Conservation (phyloP, 1,140 invertebrate species). For the Marisa cornuarietis region DNA sequence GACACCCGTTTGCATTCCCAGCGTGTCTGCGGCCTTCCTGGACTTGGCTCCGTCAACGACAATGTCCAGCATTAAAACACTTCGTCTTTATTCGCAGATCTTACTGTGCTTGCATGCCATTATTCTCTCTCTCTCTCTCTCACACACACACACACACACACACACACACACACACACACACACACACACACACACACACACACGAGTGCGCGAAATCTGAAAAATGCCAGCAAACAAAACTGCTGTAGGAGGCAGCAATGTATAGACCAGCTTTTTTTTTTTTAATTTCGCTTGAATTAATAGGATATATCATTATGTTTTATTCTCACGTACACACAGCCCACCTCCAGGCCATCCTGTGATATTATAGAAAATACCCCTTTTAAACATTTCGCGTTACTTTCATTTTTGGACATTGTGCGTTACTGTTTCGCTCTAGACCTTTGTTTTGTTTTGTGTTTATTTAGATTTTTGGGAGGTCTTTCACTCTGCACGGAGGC, state of each 20-base stretch:
- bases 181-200: slow-evolving; percentile 10
- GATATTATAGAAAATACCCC: neutral
- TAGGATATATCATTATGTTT: neutral
- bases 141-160: neutral
- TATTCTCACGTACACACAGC: neutral
- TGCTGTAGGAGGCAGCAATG: neutral
- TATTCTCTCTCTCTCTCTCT: neutral
- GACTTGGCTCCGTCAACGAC: neutral
- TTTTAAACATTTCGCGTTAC: neutral
- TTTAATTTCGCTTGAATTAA: neutral
- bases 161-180: slow-evolving; percentile 3
- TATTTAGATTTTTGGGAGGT: no score
- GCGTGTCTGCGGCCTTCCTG: neutral
- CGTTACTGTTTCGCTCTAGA: no score
- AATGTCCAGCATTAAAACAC: neutral
- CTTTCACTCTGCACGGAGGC: no score
- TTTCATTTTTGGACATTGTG: no score
- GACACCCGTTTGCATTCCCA: neutral
- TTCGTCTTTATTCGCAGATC: neutral
- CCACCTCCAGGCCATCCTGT: neutral
- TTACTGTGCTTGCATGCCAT: neutral
- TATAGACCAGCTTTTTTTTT: neutral
- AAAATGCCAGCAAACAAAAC: neutral
- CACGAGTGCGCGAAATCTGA: neutral
- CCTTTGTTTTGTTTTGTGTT: no score